These are phyloP conservation scores for Potorous gilbertii DNA, from an alignment of 2,797 vertebrate species.

Conservation along the genomic window DNA sequence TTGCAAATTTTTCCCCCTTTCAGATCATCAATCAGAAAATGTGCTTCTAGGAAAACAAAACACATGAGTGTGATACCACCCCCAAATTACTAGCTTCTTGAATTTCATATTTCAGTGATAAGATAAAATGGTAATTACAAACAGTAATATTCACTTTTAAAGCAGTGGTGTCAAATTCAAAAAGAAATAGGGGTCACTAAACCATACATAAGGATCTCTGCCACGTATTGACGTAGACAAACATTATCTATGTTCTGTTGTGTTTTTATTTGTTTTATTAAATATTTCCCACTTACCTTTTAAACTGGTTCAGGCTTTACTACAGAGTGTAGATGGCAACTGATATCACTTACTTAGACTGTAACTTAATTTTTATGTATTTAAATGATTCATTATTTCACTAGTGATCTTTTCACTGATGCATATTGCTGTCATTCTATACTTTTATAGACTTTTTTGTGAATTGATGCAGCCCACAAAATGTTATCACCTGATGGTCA, in stretches of 20 bases:
- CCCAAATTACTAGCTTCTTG: background rate
- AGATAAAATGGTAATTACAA: conserved; percentile 24
- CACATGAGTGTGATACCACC: conserved; percentile 13
- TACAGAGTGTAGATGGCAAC: background rate
- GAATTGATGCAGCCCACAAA: background rate
- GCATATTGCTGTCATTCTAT: background rate
- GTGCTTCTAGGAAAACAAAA: conserved; percentile 41
- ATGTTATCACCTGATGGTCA: background rate
- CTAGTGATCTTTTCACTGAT: background rate
- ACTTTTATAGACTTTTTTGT: background rate
- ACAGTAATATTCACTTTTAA: background rate
- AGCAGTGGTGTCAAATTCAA: background rate
- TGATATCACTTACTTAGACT: background rate
- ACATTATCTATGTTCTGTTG: background rate
- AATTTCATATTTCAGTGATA: conserved; percentile 40
- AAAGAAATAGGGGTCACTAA: background rate
- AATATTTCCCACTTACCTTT: background rate
- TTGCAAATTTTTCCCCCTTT: conserved; percentile 35
- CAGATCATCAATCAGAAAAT: conserved; percentile 21
- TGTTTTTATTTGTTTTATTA: background rate
- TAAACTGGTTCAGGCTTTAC: background rate
- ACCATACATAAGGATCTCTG: background rate
- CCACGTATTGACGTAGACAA: background rate
- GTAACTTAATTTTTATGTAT: background rate
- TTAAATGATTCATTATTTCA: background rate